A percentile compares a stretch with the other conserved stretches of the same genome.
phyloP scores from a whole-genome alignment of 1,140 invertebrate genomes.

The Cyclargus thomasi region DNA sequence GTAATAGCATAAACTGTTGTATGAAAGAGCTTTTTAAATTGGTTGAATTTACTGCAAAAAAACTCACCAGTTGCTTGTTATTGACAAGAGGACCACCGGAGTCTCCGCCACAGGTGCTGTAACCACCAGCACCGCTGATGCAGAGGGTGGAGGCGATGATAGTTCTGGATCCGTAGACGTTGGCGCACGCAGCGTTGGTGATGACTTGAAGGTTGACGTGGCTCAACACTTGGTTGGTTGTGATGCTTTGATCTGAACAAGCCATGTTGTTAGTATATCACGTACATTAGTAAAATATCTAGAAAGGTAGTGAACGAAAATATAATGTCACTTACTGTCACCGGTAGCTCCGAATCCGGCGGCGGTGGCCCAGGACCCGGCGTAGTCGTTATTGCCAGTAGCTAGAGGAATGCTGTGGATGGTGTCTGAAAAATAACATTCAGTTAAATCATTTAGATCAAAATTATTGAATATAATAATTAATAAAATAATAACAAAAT shows the following conservation, averaged over 20 bases:
- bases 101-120: too few relatives aligned
- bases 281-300: neutral
- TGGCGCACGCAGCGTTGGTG: too few relatives aligned
- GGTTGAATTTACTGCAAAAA: conserved; percentile 23
- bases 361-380: too few relatives aligned
- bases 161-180: conserved; percentile 16
- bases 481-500: too few relatives aligned
- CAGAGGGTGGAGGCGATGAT: conserved; percentile 28
- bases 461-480: too few relatives aligned
- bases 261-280: neutral
- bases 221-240: conserved; percentile 16
- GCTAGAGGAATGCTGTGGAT: conserved; percentile 23
- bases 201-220: too few relatives aligned
- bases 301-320: neutral
- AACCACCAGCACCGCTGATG: conserved; percentile 16
- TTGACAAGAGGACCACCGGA: conserved; percentile 26
- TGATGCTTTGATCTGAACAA: conserved; percentile 18
- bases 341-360: too few relatives aligned
- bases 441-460: conserved; percentile 9
- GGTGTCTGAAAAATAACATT: conserved; percentile 27
- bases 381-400: conserved; percentile 24
- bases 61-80: conserved; percentile 13
- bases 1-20: neutral
- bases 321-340: conserved; percentile 17
- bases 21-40: too few relatives aligned